Base-by-base conservation (phyloP, 2,888 invertebrate species). In the Linnaemya tessellans region DNA sequence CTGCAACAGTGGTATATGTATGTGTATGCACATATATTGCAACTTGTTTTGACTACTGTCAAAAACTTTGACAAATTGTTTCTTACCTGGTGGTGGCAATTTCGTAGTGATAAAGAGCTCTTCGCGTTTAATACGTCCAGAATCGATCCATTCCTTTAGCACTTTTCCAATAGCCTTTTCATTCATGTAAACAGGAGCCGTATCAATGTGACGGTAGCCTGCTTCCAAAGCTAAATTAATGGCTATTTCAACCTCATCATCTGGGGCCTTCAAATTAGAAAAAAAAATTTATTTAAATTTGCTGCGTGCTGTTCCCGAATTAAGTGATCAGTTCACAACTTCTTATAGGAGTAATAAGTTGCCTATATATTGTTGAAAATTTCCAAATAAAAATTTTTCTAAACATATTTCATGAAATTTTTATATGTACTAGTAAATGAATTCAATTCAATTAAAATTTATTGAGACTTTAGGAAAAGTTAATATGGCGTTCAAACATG, bases 41-140 rank as follows among this genome's bases (percentile, higher is more conserved):
- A 30, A n/a, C n/a, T n/a, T n/a, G 30, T 30, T 30, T 30, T 30
- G 30, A 30, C 5, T 30, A 5, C 5, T 30, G 30, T 30, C 30
- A 30, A 3, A 30, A 30, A 5, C 30, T 30, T 49, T n/a, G 49
- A 49, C 18, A 51, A 51, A 51, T 7, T 51, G 3, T 9, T 35
- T 20, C 87, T 92, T 90, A 93, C 95, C 95, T 88, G 93, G 92
- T 15, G 95, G 94, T 25, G 96, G 95, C 87, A 97, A 94, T 93
- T 98, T 98, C 11, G 97, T 97, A n/a, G 96, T 96, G 65, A 98
- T 94, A 90, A 97, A 98, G 0, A 98, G 92, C 65, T 98, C 96
- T 88, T 96, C 96, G 87, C 97, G 94, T 88, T 94, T 95, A 1
- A 95, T 89, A 89, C 94, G 94, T 74, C 96, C 95, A 7, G 94